Evolutionary conservation across 2,888 invertebrate species (phyloP).

Genomic region (Diarsia mendica): DNA sequence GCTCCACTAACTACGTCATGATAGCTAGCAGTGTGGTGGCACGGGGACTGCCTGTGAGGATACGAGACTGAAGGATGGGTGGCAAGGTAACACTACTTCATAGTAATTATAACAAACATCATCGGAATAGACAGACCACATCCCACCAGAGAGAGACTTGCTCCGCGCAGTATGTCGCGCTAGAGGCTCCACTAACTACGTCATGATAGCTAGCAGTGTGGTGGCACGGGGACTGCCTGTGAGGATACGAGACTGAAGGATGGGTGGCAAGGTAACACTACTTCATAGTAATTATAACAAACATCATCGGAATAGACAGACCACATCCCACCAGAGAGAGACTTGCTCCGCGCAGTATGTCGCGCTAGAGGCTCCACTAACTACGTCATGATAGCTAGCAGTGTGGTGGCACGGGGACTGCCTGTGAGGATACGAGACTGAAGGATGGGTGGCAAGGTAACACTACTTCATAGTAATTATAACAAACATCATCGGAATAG

Average conservation of each 20-base stretch:
- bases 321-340: slow-evolving; percentile 84
- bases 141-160: slow-evolving; percentile 88
- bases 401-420: slow-evolving; percentile 94
- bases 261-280: neutral
- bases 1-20: slow-evolving; percentile 90
- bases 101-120: neutral
- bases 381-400: slow-evolving; percentile 92
- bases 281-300: neutral
- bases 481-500: neutral
- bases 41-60: slow-evolving; percentile 92
- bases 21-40: slow-evolving; percentile 94
- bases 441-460: neutral
- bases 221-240: slow-evolving; percentile 94
- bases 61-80: slow-evolving; percentile 54
- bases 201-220: slow-evolving; percentile 93
- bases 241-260: slow-evolving; percentile 61
- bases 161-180: slow-evolving; percentile 90
- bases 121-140: too few relatives aligned
- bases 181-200: slow-evolving; percentile 89
- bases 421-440: slow-evolving; percentile 84
- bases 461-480: neutral
- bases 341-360: slow-evolving; percentile 91
- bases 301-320: too few relatives aligned
- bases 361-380: slow-evolving; percentile 89
- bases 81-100: neutral